Evolutionary conservation across 2,888 invertebrate genomes (phyloP).

Genomic region (Ectemnius continuus): DNA sequence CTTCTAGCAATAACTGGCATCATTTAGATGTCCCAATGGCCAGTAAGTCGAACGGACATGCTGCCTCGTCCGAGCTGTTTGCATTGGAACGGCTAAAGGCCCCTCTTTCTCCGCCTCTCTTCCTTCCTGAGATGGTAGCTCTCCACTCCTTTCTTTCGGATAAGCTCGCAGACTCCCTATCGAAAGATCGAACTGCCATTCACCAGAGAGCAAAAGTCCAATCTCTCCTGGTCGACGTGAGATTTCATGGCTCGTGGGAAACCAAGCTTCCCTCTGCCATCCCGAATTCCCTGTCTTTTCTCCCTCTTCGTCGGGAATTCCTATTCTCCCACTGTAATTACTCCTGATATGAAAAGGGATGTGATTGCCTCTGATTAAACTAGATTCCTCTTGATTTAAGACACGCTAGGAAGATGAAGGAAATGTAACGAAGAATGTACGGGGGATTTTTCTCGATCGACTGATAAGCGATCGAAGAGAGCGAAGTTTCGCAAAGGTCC

Average conservation of each 20-base stretch:
- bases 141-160: constrained; percentile 8
- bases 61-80: constrained; percentile 55
- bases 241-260: constrained; percentile 15
- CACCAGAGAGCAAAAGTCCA: constrained; percentile 11
- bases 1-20: constrained; percentile 67
- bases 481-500: constrained; percentile 30
- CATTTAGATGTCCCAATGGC: constrained; percentile 72
- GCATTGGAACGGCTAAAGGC: constrained; percentile 42
- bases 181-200: constrained; percentile 2
- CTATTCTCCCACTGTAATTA: background rate
- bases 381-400: constrained; percentile 2
- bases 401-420: no score
- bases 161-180: constrained; percentile 21
- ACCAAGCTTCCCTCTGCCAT: background rate
- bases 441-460: constrained; percentile 33
- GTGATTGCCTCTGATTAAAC: background rate
- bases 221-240: background rate
- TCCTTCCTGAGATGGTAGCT: background rate
- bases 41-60: constrained; percentile 65
- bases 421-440: no score
- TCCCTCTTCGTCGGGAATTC: background rate
- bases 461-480: constrained; percentile 41
- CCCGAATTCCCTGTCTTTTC: background rate
- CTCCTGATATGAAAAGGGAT: background rate
- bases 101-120: constrained; percentile 16